Evolutionary conservation across 2,888 invertebrate genomes (phyloP).

Genomic region (Acronicta alni): DNA sequence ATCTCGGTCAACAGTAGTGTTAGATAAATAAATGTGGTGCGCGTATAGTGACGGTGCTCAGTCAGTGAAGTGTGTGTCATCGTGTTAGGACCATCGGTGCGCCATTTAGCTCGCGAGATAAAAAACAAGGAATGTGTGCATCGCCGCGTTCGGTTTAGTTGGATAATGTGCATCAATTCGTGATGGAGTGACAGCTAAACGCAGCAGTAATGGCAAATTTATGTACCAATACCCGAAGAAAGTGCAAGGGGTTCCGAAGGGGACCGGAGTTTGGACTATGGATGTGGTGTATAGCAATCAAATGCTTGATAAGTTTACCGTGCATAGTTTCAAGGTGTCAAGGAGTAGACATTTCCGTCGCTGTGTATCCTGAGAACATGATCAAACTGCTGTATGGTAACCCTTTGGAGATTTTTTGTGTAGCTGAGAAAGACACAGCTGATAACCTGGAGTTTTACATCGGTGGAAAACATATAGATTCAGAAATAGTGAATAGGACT

Average conservation of each 20-base stretch:
- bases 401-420: slow-evolving; percentile 91
- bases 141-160: slow-evolving; percentile 67
- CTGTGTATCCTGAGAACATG: slow-evolving; percentile 88
- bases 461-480: slow-evolving; percentile 60
- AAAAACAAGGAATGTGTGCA: slow-evolving; percentile 80
- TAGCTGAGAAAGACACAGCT: slow-evolving; percentile 82
- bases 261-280: slow-evolving; percentile 73
- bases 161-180: slow-evolving; percentile 69
- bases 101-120: slow-evolving; percentile 79
- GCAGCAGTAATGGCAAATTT: slow-evolving; percentile 75
- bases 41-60: slow-evolving; percentile 65
- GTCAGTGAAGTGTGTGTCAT: slow-evolving; percentile 83
- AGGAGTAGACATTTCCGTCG: slow-evolving; percentile 70
- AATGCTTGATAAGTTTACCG: slow-evolving; percentile 77
- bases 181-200: slow-evolving; percentile 77
- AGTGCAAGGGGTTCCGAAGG: slow-evolving; percentile 72
- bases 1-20: slow-evolving; percentile 57
- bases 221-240: slow-evolving; percentile 69
- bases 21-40: slow-evolving; percentile 70
- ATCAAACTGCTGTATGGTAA: slow-evolving; percentile 89
- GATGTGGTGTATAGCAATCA: slow-evolving; percentile 78
- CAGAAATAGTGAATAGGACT: slow-evolving; percentile 90
- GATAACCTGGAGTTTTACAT: slow-evolving; percentile 82
- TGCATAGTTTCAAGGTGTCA: slow-evolving; percentile 76
- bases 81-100: slow-evolving; percentile 80